Conservation (phyloP, 2,888 invertebrate species). For the Xanthia togata region DNA sequence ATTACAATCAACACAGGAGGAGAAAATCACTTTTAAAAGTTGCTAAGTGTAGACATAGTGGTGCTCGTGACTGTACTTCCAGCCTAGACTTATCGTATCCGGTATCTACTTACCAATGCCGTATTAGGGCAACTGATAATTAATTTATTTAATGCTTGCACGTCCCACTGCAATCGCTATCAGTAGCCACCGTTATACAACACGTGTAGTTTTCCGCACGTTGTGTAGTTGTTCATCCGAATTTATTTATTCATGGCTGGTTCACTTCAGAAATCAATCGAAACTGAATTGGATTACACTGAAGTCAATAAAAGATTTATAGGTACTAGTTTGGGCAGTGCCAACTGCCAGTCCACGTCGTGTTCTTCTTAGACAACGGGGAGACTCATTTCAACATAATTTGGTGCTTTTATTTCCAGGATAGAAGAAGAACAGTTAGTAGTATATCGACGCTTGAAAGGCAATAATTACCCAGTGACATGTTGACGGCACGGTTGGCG, state of each 20-base stretch:
- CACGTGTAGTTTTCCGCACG: neutral
- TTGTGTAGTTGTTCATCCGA: neutral
- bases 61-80: too few species aligned
- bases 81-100: neutral
- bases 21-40: too few species aligned
- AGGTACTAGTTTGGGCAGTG: slow-evolving; percentile 6
- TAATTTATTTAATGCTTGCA: neutral
- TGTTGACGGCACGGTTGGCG: too few species aligned
- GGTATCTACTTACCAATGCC: neutral
- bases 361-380: neutral
- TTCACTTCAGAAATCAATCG: slow-evolving; percentile 30
- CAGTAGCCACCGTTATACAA: neutral
- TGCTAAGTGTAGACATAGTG: too few species aligned
- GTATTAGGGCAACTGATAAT: neutral
- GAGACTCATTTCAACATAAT: neutral
- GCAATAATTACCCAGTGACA: too few species aligned
- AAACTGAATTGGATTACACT: slow-evolving; percentile 26
- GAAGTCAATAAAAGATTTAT: slow-evolving; percentile 16
- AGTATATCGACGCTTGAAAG: too few species aligned
- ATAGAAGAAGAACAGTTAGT: too few species aligned
- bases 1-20: too few species aligned
- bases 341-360: neutral
- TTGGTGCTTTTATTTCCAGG: neutral
- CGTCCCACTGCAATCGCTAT: neutral
- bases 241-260: slow-evolving; percentile 26